Evolutionary conservation across 2,888 invertebrate species (phyloP).

Genomic region (Pelosia muscerda): DNA sequence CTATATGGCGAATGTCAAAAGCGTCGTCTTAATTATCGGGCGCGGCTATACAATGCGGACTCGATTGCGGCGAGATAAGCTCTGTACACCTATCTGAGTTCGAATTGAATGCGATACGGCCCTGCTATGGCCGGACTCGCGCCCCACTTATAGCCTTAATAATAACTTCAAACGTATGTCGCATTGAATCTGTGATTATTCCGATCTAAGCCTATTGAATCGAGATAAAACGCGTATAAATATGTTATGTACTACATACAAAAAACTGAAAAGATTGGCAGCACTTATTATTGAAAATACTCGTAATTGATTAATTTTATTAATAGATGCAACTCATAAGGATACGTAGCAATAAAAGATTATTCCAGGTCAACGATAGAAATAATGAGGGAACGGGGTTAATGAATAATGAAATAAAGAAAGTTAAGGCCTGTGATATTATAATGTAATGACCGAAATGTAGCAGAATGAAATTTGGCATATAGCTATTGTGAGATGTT

Average conservation of each 20-base stretch:
- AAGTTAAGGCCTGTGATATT: no score
- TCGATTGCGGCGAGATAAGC: conserved; percentile 85
- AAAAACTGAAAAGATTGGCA: conserved; percentile 54
- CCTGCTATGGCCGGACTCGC: conserved; percentile 55
- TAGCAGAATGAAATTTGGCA: no score
- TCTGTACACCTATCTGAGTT: conserved; percentile 75
- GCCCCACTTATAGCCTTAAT: conserved; percentile 78
- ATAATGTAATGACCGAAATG: no score
- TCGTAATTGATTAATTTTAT: neutral
- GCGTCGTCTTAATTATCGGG: conserved; percentile 87
- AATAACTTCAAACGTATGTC: conserved; percentile 83
- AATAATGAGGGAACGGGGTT: no score
- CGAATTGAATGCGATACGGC: conserved; percentile 78
- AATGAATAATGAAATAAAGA: no score
- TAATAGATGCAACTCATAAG: neutral
- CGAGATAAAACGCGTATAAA: conserved; percentile 74
- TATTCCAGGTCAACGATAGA: no score
- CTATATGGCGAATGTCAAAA: conserved; percentile 87
- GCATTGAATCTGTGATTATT: conserved; percentile 84
- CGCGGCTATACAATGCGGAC: conserved; percentile 84
- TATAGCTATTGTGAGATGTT: no score
- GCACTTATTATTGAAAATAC: neutral
- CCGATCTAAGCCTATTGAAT: conserved; percentile 81
- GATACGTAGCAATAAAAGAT: neutral
- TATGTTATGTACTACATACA: conserved; percentile 60